Base-by-base conservation (phyloP, 2,888 invertebrate genomes). In the Ellobium chinense region DNA sequence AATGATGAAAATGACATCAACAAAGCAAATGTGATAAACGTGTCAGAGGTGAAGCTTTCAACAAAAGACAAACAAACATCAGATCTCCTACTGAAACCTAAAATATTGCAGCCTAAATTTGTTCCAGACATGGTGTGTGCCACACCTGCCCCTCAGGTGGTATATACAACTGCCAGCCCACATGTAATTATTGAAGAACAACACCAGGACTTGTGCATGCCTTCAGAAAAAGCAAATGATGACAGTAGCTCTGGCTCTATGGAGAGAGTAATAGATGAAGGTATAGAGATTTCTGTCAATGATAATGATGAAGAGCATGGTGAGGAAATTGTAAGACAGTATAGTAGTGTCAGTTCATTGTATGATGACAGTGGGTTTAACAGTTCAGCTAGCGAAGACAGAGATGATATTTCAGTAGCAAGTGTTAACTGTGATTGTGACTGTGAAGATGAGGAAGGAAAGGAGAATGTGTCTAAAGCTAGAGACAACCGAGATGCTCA, bases 351-450 rank as follows among this genome's bases (percentile, higher is more conserved):
- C 24, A 37, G 37, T 12, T 72, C 36, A 21, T 3, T 39, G 12
- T 74, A 29, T 62, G 74, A 74, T 63, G 74, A 74, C 46, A 74
- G 74, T 39, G 74, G 62, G 5, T 74, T 74, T 65, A 65, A 34
- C 21, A 75, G 75, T 34, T 65, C 46, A n/a, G 29, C 36, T 63
- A 63, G 29, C 34, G 63, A 62, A 21, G 74, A 76, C 36, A 76
- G 54, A 66, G 76, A 65, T 12, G 56, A 66, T 34, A 21, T 36
- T 5, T 4, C 18, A 2, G 29, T 62, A 24, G 31, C 3, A 0
- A 14, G 36, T 14, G 14, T 34, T 0, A 62, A 18, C 2, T 31
- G 7, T 74, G 63, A 29, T 1, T 46, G 14, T 31, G 46, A 46
- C 29, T 34, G 12, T 27, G 27, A 46, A 12, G 9, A 12, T 46